Percentiles rank a stretch among this genome's conserved stretches.
These are phyloP conservation scores for Enteromius fasciolatus DNA, from an alignment of 2,797 vertebrate species.

Conservation along the genomic window DNA sequence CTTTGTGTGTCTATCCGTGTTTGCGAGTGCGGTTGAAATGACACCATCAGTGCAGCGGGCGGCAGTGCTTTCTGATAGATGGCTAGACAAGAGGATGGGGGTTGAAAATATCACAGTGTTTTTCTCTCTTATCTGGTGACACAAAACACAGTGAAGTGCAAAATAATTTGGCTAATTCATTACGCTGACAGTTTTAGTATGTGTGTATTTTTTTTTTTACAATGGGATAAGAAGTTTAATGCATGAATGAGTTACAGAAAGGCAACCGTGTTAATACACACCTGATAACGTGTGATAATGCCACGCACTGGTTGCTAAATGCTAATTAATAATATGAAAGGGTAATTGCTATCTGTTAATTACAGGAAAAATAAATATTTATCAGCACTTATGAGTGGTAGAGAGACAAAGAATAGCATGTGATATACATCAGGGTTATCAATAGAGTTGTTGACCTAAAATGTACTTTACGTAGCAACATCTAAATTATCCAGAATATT, in stretches of 20 bases:
- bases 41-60: constrained; percentile 15
- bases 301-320: background rate
- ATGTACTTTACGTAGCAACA: background rate
- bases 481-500: background rate
- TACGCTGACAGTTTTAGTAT: constrained; percentile 9
- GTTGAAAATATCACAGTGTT: constrained; percentile 5
- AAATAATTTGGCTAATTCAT: constrained; percentile 17
- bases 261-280: constrained; percentile 1
- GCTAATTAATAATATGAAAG: background rate
- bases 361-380: constrained; percentile 1
- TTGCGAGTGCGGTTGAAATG: background rate
- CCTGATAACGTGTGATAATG: background rate
- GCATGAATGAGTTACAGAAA: constrained; percentile 14
- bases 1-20: constrained; percentile 15
- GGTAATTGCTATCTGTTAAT: background rate
- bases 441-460: background rate
- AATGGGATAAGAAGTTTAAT: background rate
- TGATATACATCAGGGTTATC: background rate
- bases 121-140: constrained; percentile 10
- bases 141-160: background rate
- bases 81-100: constrained; percentile 18
- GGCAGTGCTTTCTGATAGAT: constrained; percentile 25
- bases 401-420: background rate
- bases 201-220: background rate
- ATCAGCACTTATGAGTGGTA: background rate